A percentile compares a stretch with the other conserved stretches of the same genome.
These are phyloP conservation scores for Polia nebulosa DNA, from an alignment of 2,888 invertebrate species.

Conservation along the genomic window DNA sequence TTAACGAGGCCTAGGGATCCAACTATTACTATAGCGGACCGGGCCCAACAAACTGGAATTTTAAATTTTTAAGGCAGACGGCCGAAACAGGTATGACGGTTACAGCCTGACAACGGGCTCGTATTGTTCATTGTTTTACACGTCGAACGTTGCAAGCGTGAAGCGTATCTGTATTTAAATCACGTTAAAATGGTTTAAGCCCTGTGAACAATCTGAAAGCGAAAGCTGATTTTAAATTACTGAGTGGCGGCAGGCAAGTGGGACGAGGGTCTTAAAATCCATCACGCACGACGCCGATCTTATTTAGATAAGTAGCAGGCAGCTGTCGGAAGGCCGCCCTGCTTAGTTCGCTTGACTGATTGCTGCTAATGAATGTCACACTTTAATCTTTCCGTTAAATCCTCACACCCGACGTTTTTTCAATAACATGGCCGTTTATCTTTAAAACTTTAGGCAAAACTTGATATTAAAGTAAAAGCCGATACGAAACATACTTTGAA, in stretches of 20 bases:
- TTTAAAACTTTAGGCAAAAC: conserved; percentile 17
- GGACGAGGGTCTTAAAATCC: conserved; percentile 86
- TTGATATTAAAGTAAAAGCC: conserved; percentile 10
- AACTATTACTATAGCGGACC: too few relatives aligned
- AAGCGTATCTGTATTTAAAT: conserved; percentile 61
- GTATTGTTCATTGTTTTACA: conserved; percentile 57
- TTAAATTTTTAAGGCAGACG: conserved; percentile 13
- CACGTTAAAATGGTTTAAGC: conserved; percentile 60
- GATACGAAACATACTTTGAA: background rate
- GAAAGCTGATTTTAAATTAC: conserved; percentile 67
- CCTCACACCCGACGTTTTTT: conserved; percentile 61
- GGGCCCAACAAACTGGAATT: too few relatives aligned
- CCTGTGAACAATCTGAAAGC: conserved; percentile 55
- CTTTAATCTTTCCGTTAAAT: conserved; percentile 79
- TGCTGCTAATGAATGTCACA: conserved; percentile 87
- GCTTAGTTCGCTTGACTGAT: conserved; percentile 88
- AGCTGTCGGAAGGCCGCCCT: conserved; percentile 84
- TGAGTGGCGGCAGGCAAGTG: conserved; percentile 64
- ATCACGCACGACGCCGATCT: conserved; percentile 88
- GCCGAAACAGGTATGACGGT: conserved; percentile 37
- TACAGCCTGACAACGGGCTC: conserved; percentile 20
- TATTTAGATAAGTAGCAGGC: conserved; percentile 89
- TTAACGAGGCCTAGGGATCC: too few relatives aligned
- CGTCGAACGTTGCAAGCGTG: conserved; percentile 42
- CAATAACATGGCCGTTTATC: conserved; percentile 48